Percentiles rank a stretch among this genome's conserved stretches.
Conservation (phyloP, 2,113 vertebrate species). For the Abramis brama region DNA sequence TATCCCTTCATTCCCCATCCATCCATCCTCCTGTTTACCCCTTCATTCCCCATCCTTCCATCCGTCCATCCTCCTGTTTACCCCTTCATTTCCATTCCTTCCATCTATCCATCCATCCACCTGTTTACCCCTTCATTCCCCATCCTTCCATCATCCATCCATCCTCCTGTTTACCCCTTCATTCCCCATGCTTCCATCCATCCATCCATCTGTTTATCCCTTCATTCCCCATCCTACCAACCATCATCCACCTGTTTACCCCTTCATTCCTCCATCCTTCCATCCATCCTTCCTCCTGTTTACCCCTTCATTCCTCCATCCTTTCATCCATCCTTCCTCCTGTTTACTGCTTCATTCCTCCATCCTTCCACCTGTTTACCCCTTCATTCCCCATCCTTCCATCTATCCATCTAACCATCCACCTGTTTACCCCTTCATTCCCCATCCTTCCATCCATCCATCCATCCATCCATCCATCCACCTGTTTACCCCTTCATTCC, state of each 20-base stretch:
- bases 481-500: not conserved
- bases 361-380: not conserved
- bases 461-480: not conserved
- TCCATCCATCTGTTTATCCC: not conserved
- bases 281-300: not conserved
- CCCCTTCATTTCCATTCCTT: not conserved
- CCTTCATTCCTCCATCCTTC: not conserved
- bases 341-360: not conserved
- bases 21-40: not conserved
- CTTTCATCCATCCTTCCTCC: rapidly evolving
- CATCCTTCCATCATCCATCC: not conserved
- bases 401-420: not conserved
- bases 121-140: no score
- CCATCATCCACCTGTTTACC: no score
- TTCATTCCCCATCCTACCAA: no score
- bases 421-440: no score
- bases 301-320: no score
- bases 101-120: not conserved
- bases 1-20: no score
- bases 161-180: not conserved
- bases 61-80: not conserved
- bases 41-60: not conserved
- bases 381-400: not conserved
- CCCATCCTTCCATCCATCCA: not conserved
- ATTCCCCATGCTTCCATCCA: not conserved